Evolutionary conservation across 2,797 vertebrate genomes (phyloP).

Genomic region (Arremon brunneinucha): DNA sequence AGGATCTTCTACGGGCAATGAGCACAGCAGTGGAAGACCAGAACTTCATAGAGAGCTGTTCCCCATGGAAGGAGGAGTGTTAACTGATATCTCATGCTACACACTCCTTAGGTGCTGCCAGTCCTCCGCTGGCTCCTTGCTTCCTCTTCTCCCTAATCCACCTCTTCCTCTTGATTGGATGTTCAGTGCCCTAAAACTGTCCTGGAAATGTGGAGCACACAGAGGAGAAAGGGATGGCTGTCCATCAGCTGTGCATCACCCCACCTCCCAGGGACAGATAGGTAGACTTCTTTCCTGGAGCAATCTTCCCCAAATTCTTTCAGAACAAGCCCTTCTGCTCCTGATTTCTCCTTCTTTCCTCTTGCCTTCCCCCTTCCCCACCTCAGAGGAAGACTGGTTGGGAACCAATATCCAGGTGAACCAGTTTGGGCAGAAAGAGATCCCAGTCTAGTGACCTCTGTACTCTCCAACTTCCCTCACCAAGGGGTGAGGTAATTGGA

Average conservation of each 20-base stretch:
- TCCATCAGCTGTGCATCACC: not conserved
- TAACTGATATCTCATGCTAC: not conserved
- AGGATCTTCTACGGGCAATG: not conserved
- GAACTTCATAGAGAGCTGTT: not conserved
- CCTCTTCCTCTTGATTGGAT: not conserved
- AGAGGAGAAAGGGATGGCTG: not conserved
- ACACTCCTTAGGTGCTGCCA: not conserved
- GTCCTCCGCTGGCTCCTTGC: fast-evolving
- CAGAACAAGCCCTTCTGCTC: slow-evolving; percentile 1
- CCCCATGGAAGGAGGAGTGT: not conserved
- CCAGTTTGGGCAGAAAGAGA: slow-evolving; percentile 8
- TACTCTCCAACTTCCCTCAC: not conserved
- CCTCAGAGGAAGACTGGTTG: not conserved
- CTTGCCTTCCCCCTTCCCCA: not conserved
- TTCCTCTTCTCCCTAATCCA: not conserved
- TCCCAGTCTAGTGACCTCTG: not conserved
- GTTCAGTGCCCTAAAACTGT: not conserved
- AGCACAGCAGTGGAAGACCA: not conserved
- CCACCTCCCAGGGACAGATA: not conserved
- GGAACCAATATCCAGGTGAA: slow-evolving; percentile 5
- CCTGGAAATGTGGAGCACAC: not conserved
- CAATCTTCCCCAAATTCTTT: not conserved
- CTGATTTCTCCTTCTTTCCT: not conserved
- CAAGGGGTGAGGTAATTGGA: not conserved
- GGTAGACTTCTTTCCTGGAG: not conserved